Conservation (phyloP, 1,140 invertebrate genomes). For the Caenorhabditis latens region DNA sequence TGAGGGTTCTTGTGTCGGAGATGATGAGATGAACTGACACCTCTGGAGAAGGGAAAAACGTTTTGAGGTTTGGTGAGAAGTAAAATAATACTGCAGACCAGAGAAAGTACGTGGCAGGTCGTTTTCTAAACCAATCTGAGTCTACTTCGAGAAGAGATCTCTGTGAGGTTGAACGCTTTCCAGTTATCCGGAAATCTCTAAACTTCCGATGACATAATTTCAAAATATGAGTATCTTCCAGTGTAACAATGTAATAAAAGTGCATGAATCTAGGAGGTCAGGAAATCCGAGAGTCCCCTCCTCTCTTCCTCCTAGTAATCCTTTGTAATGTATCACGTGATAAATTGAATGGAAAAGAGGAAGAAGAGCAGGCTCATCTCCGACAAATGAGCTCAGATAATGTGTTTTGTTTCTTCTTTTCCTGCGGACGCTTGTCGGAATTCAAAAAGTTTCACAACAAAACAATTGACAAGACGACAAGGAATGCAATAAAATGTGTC, state of each 20-base stretch:
- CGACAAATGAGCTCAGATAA: not conserved
- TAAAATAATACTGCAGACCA: too few relatives aligned
- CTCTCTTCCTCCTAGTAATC: not conserved
- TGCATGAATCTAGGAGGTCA: too few relatives aligned
- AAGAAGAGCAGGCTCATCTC: not conserved
- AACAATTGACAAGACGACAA: not conserved
- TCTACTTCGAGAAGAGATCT: too few relatives aligned
- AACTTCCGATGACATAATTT: too few relatives aligned
- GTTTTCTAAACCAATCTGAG: too few relatives aligned
- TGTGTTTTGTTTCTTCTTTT: not conserved
- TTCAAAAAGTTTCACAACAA: not conserved
- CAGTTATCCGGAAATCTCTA: too few relatives aligned
- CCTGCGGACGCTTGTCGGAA: not conserved
- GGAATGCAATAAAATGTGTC: slow-evolving; percentile 14
- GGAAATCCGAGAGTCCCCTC: too few relatives aligned
- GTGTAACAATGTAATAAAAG: too few relatives aligned
- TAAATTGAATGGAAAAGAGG: not conserved
- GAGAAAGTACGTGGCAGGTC: too few relatives aligned
- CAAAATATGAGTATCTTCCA: too few relatives aligned
- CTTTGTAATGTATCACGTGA: too few relatives aligned
- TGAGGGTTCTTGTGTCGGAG: not conserved
- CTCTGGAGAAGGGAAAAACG: not conserved
- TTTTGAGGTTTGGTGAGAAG: not conserved
- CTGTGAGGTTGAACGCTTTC: too few relatives aligned
- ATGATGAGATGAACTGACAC: not conserved